phyloP scores from a whole-genome alignment of 2,888 invertebrate genomes.

The Lasioglossum oenotherae region DNA sequence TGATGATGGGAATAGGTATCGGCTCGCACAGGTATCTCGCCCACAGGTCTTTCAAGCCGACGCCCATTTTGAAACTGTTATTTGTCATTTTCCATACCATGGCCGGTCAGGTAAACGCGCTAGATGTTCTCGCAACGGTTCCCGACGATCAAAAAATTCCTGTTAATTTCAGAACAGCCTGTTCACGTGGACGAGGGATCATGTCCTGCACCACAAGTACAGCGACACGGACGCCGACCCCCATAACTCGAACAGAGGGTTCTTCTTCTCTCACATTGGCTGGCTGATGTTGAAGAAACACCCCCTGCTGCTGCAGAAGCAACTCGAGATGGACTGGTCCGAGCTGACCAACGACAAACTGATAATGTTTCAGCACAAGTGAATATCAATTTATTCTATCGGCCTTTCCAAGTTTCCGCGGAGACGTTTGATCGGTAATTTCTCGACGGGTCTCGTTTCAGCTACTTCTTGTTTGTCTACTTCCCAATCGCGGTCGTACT shows the following conservation, averaged over 20 bases:
- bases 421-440: neutral
- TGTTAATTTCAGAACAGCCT: conserved; percentile 87
- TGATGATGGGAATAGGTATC: conserved; percentile 36
- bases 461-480: conserved; percentile 88
- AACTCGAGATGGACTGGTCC: conserved; percentile 90
- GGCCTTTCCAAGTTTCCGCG: neutral
- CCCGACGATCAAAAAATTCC: neutral
- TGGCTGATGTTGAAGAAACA: conserved; percentile 94
- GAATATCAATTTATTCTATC: neutral
- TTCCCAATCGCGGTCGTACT: conserved; percentile 86
- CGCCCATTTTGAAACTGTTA: conserved; percentile 29
- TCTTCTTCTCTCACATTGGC: conserved; percentile 95
- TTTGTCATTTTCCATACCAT: conserved; percentile 60
- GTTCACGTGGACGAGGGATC: conserved; percentile 92
- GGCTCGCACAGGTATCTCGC: conserved; percentile 66
- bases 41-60: conserved; percentile 65
- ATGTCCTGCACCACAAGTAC: conserved; percentile 93
- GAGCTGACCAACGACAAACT: conserved; percentile 90
- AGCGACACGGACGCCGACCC: conserved; percentile 91
- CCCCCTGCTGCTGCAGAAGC: conserved; percentile 88
- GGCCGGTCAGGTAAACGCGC: conserved; percentile 64
- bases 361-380: conserved; percentile 92
- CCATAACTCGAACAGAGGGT: conserved; percentile 92
- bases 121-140: neutral
- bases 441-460: conserved; percentile 82